A percentile compares a stretch with the other conserved stretches of the same genome.
Evolutionary conservation across 2,113 vertebrate species (phyloP).

Genomic region (Gambusia holbrooki): DNA sequence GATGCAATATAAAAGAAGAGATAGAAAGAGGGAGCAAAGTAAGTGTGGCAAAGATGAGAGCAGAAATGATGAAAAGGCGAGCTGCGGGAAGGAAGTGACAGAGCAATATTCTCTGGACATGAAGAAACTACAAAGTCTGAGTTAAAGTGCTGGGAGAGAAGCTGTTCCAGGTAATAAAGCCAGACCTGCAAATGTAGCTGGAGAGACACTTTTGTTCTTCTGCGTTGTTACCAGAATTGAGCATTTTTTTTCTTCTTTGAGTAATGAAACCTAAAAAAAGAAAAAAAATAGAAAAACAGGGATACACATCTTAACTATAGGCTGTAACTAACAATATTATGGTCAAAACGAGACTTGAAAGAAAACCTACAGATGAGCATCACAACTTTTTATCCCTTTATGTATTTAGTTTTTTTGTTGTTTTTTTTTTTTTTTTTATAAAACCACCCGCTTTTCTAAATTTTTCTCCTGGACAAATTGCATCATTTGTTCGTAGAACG

Average conservation of each 20-base stretch:
- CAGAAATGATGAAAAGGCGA: slow-evolving; percentile 53
- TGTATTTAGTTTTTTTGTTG: too few species aligned
- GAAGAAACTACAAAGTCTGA: slow-evolving; percentile 46
- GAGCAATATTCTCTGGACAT: slow-evolving; percentile 46
- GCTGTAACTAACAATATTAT: too few species aligned
- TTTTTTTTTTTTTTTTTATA: too few species aligned
- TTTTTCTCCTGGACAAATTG: too few species aligned
- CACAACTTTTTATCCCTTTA: too few species aligned
- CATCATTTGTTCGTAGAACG: too few species aligned
- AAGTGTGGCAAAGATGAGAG: slow-evolving; percentile 46
- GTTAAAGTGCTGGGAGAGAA: slow-evolving; percentile 26
- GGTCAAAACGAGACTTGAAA: too few species aligned
- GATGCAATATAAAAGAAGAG: slow-evolving; percentile 27
- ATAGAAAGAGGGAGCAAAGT: slow-evolving; percentile 21
- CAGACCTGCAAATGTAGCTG: slow-evolving; percentile 6
- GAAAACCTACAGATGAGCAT: too few species aligned
- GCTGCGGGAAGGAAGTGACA: slow-evolving; percentile 54
- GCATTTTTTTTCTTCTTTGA: not conserved
- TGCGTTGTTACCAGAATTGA: not conserved
- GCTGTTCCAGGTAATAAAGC: not conserved
- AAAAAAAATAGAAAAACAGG: too few species aligned
- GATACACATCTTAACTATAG: too few species aligned
- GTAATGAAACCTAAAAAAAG: not conserved
- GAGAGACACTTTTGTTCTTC: slow-evolving; percentile 1
- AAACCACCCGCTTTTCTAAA: too few species aligned